phyloP scores from a whole-genome alignment of 92 coral and sea anemone species.

The Epizoanthus rinbou region DNA sequence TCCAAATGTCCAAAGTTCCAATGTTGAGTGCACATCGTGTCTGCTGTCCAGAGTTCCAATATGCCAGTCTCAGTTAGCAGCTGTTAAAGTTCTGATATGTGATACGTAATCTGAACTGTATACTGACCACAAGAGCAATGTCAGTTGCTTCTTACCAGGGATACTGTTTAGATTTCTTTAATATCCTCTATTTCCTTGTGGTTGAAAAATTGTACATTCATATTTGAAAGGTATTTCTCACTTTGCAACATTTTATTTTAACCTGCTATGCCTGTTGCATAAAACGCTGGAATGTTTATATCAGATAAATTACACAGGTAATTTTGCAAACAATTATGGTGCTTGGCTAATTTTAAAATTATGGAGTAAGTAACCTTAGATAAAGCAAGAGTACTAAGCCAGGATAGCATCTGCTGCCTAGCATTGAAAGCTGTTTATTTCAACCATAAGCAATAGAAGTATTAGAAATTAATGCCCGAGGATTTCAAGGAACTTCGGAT shows the following conservation, averaged over 20 bases:
- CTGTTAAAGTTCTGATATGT: constrained; percentile 6
- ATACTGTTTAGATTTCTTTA: neutral
- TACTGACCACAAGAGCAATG: constrained; percentile 21
- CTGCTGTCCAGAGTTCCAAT: constrained; percentile 42
- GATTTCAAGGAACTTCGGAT: neutral
- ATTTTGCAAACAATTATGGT: too few species aligned
- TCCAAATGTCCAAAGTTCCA: constrained; percentile 42
- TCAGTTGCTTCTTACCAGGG: neutral
- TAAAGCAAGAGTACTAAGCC: too few species aligned
- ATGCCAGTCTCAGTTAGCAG: constrained; percentile 23
- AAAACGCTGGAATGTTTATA: neutral
- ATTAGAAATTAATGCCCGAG: neutral
- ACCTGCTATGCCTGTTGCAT: neutral
- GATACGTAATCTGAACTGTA: neutral
- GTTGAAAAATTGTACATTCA: neutral
- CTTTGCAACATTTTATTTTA: neutral
- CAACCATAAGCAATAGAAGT: constrained; percentile 13
- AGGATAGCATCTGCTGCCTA: neutral
- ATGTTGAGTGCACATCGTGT: neutral
- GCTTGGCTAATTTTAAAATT: too few species aligned
- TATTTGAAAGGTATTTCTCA: neutral
- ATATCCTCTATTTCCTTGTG: neutral
- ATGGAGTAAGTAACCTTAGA: too few species aligned
- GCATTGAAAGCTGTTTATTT: neutral
- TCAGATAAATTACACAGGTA: too few species aligned